These are phyloP conservation scores for Pharmacophagus antenor DNA, from an alignment of 2,888 invertebrate genomes.

Conservation along the genomic window DNA sequence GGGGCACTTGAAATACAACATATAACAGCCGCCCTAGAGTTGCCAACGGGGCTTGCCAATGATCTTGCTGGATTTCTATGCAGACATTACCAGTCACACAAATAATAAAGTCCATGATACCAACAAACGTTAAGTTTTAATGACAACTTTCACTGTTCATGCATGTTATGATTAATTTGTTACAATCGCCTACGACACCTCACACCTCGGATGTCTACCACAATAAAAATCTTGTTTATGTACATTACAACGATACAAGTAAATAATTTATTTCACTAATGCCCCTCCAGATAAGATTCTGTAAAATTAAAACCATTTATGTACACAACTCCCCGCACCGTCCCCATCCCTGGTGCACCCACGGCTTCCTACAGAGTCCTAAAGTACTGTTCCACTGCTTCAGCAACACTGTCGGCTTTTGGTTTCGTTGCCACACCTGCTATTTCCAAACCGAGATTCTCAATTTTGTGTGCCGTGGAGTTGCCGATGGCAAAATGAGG, in stretches of 20 bases:
- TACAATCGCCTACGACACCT: no score
- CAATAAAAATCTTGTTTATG: constrained; percentile 5
- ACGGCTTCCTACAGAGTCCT: constrained; percentile 36
- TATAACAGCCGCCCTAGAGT: no score
- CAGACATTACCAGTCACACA: no score
- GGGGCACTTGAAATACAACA: no score
- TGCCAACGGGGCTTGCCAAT: no score
- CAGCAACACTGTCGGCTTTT: constrained; percentile 54
- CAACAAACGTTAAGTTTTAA: no score
- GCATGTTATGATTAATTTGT: no score
- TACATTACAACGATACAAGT: constrained; percentile 1
- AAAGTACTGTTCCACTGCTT: constrained; percentile 54
- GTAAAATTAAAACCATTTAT: neutral
- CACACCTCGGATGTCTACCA: constrained; percentile 5
- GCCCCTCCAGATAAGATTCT: neutral
- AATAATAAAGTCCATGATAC: no score
- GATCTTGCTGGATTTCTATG: no score
- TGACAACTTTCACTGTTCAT: no score
- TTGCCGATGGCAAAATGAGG: constrained; percentile 75
- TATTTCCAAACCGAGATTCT: constrained; percentile 66
- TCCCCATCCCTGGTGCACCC: constrained; percentile 1
- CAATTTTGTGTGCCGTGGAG: constrained; percentile 69
- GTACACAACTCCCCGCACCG: neutral
- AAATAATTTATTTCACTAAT: constrained; percentile 3
- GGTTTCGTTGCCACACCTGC: constrained; percentile 65